Conservation (phyloP, 2,888 invertebrate genomes). For the Cerceris ruficornis region DNA sequence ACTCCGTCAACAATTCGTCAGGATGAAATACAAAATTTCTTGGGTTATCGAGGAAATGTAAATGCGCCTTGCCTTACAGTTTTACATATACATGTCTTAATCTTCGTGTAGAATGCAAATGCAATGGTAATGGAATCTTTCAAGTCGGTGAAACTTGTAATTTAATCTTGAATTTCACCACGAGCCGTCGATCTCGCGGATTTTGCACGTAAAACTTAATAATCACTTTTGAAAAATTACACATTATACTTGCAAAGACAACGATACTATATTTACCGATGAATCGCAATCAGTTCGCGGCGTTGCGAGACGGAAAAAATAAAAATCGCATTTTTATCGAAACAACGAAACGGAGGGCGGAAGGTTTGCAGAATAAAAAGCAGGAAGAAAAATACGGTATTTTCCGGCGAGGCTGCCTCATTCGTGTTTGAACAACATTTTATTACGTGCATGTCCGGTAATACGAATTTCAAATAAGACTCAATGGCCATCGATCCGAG, state of each 20-base stretch:
- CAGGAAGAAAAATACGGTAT: not conserved
- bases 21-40: no score
- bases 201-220: not conserved
- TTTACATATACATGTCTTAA: conserved; percentile 1
- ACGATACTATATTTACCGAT: no score
- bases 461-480: not conserved
- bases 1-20: no score
- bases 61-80: not conserved
- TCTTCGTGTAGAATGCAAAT: not conserved
- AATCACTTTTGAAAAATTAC: no score
- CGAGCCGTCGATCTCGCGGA: not conserved
- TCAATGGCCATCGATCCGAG: not conserved
- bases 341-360: no score
- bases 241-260: no score
- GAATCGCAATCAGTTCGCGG: no score
- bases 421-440: not conserved
- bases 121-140: not conserved
- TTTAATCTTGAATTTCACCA: not conserved
- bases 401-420: not conserved
- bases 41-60: not conserved
- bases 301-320: no score
- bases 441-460: not conserved
- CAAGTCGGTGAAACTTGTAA: not conserved
- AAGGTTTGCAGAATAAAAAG: no score
- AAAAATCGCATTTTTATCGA: no score